These are phyloP conservation scores for Heteromyza rotundicornis DNA, from an alignment of 2,888 invertebrate species.

Conservation along the genomic window DNA sequence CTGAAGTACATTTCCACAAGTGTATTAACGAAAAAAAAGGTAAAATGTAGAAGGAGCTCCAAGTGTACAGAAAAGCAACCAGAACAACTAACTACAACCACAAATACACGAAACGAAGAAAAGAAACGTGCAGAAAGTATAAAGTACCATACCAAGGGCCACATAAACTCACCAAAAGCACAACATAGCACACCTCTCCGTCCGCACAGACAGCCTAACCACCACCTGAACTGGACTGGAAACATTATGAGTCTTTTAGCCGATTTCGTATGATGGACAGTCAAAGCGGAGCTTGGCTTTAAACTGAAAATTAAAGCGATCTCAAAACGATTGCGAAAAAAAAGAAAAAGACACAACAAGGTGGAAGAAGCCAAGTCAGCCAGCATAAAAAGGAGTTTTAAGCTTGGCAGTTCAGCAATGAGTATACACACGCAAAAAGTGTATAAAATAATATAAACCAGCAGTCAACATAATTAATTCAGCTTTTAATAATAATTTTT, in stretches of 20 bases:
- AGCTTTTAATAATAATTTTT: conserved; percentile 10
- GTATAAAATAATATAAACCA: conserved; percentile 15
- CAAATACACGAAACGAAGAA: not conserved
- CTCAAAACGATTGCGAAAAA: not conserved
- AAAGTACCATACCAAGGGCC: not conserved
- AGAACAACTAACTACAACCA: not conserved
- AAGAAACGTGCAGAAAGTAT: conserved; percentile 1
- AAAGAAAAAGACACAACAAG: not conserved
- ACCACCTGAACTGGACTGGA: not conserved
- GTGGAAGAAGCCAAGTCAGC: not conserved
- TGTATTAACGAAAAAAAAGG: not conserved
- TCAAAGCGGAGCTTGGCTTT: not conserved
- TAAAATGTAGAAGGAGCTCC: not conserved
- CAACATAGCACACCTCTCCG: not conserved
- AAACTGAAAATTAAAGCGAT: not conserved
- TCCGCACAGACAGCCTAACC: not conserved
- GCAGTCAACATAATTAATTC: conserved; percentile 7
- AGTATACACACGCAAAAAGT: no score
- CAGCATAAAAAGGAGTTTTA: not conserved
- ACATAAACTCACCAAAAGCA: not conserved
- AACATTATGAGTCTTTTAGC: not conserved
- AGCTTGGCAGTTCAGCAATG: not conserved
- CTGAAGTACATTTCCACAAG: not conserved
- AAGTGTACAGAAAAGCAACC: not conserved
- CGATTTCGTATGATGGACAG: not conserved